A percentile compares a stretch with the other conserved stretches of the same genome.
Conservation (phyloP, 2,888 invertebrate genomes). For the Rhabditoides inermis region DNA sequence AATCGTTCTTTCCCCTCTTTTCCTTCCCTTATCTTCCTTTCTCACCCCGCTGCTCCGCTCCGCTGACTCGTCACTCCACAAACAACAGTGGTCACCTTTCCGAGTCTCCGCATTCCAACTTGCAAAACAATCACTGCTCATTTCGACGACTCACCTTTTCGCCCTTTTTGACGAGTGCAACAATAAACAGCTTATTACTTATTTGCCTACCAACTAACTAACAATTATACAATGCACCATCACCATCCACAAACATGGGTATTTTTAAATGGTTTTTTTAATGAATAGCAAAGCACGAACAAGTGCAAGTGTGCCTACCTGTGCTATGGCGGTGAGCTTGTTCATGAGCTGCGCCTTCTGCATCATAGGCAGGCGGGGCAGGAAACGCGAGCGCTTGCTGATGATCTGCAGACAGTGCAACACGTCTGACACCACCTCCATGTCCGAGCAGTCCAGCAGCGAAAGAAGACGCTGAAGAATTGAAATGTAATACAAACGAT, state of each 20-base stretch:
- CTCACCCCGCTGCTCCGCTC: no score
- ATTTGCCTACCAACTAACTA: no score
- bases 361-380: constrained; percentile 13
- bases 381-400: constrained; percentile 42
- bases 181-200: no score
- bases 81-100: no score
- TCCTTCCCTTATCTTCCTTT: no score
- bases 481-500: neutral
- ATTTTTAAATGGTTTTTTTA: no score
- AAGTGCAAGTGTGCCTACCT: constrained; percentile 6
- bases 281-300: neutral
- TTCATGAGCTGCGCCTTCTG: constrained; percentile 26
- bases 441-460: constrained; percentile 34
- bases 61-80: no score
- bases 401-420: constrained; percentile 38
- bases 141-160: neutral
- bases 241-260: no score
- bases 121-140: neutral
- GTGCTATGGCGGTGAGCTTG: constrained; percentile 37
- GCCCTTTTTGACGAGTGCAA: no score
- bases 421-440: constrained; percentile 34
- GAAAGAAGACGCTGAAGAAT: constrained; percentile 28
- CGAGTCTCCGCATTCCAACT: no score
- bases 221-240: no score
- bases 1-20: no score